Evolutionary conservation across 2,797 vertebrate species (phyloP).

Genomic region (Bradypodion ventrale): DNA sequence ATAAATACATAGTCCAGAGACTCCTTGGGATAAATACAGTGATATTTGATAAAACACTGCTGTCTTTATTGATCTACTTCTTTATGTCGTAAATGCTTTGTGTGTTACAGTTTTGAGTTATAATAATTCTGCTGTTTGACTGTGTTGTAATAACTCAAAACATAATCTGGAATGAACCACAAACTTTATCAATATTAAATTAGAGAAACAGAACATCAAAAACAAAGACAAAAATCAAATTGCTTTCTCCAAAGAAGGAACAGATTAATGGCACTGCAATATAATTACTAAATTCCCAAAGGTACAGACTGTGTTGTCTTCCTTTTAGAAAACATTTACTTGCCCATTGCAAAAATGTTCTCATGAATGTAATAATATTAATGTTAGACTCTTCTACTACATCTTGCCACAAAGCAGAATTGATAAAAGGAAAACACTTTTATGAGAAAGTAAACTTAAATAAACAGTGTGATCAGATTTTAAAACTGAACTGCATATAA

Average conservation of each 20-base stretch:
- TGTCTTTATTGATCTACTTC: slow-evolving; percentile 46
- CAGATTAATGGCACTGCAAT: slow-evolving; percentile 19
- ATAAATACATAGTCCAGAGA: slow-evolving; percentile 34
- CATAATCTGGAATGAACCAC: slow-evolving; percentile 48
- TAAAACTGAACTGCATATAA: too few relatives aligned
- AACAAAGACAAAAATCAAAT: slow-evolving; percentile 24
- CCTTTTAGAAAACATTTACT: slow-evolving; percentile 26
- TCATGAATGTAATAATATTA: slow-evolving; percentile 25
- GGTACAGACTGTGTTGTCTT: slow-evolving; percentile 8
- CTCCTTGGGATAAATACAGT: slow-evolving; percentile 35
- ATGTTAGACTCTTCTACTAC: slow-evolving; percentile 16
- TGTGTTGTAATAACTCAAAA: slow-evolving; percentile 29
- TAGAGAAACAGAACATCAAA: slow-evolving; percentile 33
- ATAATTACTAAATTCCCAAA: slow-evolving; percentile 20
- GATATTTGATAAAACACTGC: slow-evolving; percentile 22
- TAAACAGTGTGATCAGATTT: slow-evolving; percentile 5
- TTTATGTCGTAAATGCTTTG: slow-evolving; percentile 31
- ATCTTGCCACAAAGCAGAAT: slow-evolving; percentile 15
- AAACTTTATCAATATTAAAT: slow-evolving; percentile 46
- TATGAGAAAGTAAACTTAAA: slow-evolving; percentile 20
- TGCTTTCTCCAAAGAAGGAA: slow-evolving; percentile 41
- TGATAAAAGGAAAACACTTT: slow-evolving; percentile 19
- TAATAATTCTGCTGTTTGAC: slow-evolving; percentile 23
- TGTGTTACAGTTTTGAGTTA: slow-evolving; percentile 39
- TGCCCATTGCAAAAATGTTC: slow-evolving; percentile 38